These are phyloP conservation scores for Andrena trimmerana DNA, from an alignment of 2,888 invertebrate species.

Conservation along the genomic window DNA sequence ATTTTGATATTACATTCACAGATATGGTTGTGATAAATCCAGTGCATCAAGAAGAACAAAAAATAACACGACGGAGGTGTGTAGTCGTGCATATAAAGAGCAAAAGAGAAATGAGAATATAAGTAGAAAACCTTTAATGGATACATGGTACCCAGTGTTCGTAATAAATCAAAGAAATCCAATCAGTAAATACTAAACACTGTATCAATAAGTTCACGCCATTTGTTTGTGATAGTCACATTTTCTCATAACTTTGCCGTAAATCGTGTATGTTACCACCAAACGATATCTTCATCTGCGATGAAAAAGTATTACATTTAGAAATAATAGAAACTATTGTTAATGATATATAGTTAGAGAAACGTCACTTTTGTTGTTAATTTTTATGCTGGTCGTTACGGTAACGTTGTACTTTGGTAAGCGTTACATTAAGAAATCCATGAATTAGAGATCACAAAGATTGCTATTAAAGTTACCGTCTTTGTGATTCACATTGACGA, in stretches of 20 bases:
- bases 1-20: slow-evolving; percentile 24
- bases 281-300: slow-evolving; percentile 29
- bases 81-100: slow-evolving; percentile 17
- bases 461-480: background rate
- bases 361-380: slow-evolving; percentile 5
- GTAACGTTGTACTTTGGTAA: slow-evolving; percentile 4
- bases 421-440: background rate
- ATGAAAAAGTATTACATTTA: slow-evolving; percentile 4
- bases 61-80: background rate
- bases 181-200: slow-evolving; percentile 21
- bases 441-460: background rate
- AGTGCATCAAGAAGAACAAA: slow-evolving; percentile 26
- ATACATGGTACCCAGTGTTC: slow-evolving; percentile 65
- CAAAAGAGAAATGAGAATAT: slow-evolving; percentile 48
- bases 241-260: slow-evolving; percentile 47
- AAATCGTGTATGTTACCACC: slow-evolving; percentile 21
- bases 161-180: slow-evolving; percentile 53
- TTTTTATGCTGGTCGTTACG: slow-evolving; percentile 1
- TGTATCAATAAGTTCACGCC: slow-evolving; percentile 50
- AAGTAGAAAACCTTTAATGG: slow-evolving; percentile 54
- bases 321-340: background rate
- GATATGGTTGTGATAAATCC: slow-evolving; percentile 76
- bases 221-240: slow-evolving; percentile 49
- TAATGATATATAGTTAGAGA: background rate
- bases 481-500: slow-evolving; percentile 6